Percentiles rank a stretch among this genome's conserved stretches.
Evolutionary conservation across 1,140 invertebrate species (phyloP).

Genomic region (Meteorus sp.): DNA sequence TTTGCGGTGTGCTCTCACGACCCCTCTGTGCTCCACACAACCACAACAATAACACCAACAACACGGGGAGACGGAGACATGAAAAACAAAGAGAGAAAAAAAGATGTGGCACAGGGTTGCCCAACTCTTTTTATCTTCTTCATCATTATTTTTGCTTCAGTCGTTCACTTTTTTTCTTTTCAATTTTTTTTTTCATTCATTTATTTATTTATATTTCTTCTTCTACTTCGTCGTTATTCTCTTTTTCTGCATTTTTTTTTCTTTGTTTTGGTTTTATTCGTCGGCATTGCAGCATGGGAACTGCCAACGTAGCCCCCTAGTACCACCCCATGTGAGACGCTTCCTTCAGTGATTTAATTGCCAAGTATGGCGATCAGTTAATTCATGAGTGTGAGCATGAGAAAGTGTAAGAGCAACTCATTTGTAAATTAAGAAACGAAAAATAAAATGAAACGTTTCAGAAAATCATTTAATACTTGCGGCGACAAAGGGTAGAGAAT

Average conservation of each 20-base stretch:
- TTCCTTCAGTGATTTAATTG: constrained; percentile 46
- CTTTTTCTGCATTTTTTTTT: constrained; percentile 19
- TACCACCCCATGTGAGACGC: constrained; percentile 9
- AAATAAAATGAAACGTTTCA: neutral
- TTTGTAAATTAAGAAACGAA: neutral
- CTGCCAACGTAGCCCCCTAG: constrained; percentile 12
- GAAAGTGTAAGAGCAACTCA: constrained; percentile 28
- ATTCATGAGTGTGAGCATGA: constrained; percentile 51
- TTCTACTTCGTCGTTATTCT: constrained; percentile 15
- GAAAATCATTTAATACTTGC: neutral
- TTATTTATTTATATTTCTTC: too few relatives aligned
- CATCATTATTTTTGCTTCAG: too few relatives aligned
- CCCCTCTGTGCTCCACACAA: neutral
- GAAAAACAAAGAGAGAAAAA: neutral
- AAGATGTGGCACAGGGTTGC: too few relatives aligned
- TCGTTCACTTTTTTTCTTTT: neutral
- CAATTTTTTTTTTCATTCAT: too few relatives aligned
- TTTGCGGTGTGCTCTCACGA: constrained; percentile 12
- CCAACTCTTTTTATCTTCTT: too few relatives aligned
- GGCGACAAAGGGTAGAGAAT: too few relatives aligned
- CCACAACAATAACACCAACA: too few relatives aligned
- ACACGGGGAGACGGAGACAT: too few relatives aligned
- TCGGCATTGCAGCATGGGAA: constrained; percentile 39
- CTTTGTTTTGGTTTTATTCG: constrained; percentile 28
- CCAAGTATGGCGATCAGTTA: constrained; percentile 48